Percentiles rank a stretch among this genome's conserved stretches.
Conservation (phyloP, 2,797 vertebrate genomes). For the Artibeus lituratus region DNA sequence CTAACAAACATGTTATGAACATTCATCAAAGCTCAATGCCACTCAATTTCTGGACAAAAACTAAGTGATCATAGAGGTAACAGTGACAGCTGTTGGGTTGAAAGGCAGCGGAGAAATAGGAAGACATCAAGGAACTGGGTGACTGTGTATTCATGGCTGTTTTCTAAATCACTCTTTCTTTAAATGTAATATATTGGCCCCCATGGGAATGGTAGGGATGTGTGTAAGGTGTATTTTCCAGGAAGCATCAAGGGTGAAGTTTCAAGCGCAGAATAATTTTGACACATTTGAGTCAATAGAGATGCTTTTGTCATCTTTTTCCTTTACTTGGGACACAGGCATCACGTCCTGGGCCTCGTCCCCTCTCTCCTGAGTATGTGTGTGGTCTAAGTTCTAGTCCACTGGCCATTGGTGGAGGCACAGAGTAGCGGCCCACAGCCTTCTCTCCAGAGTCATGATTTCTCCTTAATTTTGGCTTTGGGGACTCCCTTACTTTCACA, state of each 20-base stretch:
- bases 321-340: neutral
- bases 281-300: neutral
- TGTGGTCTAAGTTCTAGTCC: neutral
- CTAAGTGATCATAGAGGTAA: neutral
- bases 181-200: neutral
- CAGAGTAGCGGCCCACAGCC: neutral
- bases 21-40: constrained; percentile 21
- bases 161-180: neutral
- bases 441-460: neutral
- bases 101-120: neutral
- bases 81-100: neutral
- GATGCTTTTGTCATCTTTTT: neutral
- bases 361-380: neutral
- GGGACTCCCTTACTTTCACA: neutral
- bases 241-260: neutral
- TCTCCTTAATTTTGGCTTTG: neutral
- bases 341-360: neutral
- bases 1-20: constrained; percentile 49
- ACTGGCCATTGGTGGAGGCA: neutral
- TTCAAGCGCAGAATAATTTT: constrained; percentile 50
- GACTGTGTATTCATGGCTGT: neutral
- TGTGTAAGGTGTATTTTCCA: neutral
- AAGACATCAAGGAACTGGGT: neutral
- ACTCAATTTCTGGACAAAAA: neutral
- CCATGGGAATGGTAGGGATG: neutral